These are phyloP conservation scores for Lissocephala sabroskyi DNA, from an alignment of 2,888 invertebrate genomes.

Conservation along the genomic window DNA sequence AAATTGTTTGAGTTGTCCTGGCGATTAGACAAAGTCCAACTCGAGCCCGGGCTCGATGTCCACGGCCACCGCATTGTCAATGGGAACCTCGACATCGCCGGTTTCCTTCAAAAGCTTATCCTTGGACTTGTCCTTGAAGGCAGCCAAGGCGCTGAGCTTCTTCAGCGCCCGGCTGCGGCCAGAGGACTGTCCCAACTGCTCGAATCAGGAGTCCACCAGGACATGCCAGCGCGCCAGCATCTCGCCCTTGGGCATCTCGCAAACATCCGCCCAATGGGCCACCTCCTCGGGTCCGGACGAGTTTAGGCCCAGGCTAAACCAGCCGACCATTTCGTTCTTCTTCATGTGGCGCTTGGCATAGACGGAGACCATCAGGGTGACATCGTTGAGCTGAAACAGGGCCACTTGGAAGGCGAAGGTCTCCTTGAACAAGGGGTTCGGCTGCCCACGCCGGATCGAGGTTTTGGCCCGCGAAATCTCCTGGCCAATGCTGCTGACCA, in stretches of 20 bases:
- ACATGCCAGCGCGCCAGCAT: conserved; percentile 97
- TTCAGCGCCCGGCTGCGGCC: conserved; percentile 66
- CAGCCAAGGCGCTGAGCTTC: conserved; percentile 59
- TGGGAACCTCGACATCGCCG: conserved; percentile 30
- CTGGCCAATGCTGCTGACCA: conserved; percentile 93
- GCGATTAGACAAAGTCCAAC: conserved; percentile 68
- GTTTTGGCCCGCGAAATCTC: conserved; percentile 95
- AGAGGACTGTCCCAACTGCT: conserved; percentile 71
- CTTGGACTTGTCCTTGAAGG: conserved; percentile 69
- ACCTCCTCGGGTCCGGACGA: conserved; percentile 93
- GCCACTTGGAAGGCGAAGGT: conserved; percentile 98
- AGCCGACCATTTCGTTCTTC: conserved; percentile 96
- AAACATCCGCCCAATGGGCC: conserved; percentile 94
- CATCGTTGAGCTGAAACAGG: conserved; percentile 93
- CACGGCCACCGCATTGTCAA: conserved; percentile 67
- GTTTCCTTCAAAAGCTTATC: conserved; percentile 53
- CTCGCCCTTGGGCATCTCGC: conserved; percentile 87
- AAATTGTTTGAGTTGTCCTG: conserved; percentile 1
- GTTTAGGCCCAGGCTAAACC: conserved; percentile 94
- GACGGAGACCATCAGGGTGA: conserved; percentile 94
- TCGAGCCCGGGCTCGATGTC: conserved; percentile 70
- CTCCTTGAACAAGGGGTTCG: conserved; percentile 96
- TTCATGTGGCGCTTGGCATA: conserved; percentile 94
- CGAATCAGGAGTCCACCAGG: conserved; percentile 83
- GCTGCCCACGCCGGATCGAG: conserved; percentile 91